Evolutionary conservation across 1,140 invertebrate species (phyloP).

Genomic region (Brachionus paranguensis): DNA sequence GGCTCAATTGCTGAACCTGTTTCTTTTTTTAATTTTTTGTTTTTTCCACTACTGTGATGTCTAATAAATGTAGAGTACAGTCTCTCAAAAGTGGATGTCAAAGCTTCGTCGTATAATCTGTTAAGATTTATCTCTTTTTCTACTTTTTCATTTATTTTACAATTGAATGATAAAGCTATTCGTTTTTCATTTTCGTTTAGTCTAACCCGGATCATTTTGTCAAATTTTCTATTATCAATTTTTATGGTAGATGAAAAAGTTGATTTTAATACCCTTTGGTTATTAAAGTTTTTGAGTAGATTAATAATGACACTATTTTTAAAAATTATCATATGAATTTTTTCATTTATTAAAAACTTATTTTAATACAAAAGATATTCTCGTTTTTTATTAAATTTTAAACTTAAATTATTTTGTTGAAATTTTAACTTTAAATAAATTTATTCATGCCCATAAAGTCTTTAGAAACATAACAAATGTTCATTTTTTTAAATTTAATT

Average conservation of each 20-base stretch:
- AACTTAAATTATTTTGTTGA: not conserved
- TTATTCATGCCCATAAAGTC: not conserved
- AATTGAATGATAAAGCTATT: not conserved
- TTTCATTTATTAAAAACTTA: not conserved
- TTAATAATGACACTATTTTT: not conserved
- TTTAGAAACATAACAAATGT: not conserved
- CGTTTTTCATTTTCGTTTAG: constrained; percentile 2
- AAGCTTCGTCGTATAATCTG: not conserved
- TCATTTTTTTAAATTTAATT: not conserved
- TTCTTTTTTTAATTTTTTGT: constrained; percentile 25
- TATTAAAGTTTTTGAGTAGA: not conserved
- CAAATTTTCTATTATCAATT: constrained; percentile 14
- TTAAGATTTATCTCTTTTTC: constrained; percentile 31
- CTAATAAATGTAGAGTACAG: not conserved
- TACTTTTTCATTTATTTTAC: constrained; percentile 2
- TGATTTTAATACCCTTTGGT: not conserved
- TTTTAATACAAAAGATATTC: no score
- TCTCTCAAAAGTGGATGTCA: not conserved
- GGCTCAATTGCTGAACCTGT: not conserved
- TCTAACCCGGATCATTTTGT: constrained; percentile 8
- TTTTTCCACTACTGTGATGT: not conserved
- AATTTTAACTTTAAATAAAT: not conserved
- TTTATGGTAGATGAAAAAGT: not conserved
- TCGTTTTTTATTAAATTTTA: not conserved
- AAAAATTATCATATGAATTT: not conserved